These are phyloP conservation scores for Aphelenchoides fujianensis DNA, from an alignment of 1,140 invertebrate genomes.

Conservation along the genomic window DNA sequence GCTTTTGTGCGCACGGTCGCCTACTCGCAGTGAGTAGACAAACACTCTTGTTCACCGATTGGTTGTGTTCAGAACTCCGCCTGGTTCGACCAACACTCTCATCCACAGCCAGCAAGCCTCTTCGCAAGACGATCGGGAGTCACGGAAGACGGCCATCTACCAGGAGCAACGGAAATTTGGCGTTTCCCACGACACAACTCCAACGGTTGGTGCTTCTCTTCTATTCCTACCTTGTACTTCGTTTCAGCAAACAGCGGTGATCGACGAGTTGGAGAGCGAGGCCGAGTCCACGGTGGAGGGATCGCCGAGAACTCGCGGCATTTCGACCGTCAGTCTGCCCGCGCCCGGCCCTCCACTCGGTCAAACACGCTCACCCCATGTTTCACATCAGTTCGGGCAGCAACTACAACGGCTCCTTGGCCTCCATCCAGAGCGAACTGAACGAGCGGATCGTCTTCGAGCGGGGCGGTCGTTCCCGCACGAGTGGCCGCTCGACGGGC, in stretches of 20 bases:
- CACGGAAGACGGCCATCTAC: slow-evolving; percentile 12
- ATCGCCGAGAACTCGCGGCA: not conserved
- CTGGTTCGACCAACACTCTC: not conserved
- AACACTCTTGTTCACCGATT: not conserved
- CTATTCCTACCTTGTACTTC: too few species aligned
- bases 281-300: not conserved
- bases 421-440: slow-evolving; percentile 6
- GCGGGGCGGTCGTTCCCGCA: not conserved
- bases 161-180: not conserved
- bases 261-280: not conserved
- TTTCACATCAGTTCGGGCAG: not conserved
- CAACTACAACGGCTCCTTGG: not conserved
- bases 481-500: not conserved
- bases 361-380: too few species aligned
- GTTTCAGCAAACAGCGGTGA: not conserved
- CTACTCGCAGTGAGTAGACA: slow-evolving; percentile 6
- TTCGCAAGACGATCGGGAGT: slow-evolving; percentile 7
- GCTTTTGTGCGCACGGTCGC: not conserved
- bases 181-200: not conserved
- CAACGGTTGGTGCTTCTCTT: not conserved
- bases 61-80: slow-evolving; percentile 1
- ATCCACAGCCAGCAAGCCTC: not conserved
- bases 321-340: slow-evolving; percentile 16
- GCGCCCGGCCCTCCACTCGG: not conserved
- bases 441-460: slow-evolving; percentile 17